Evolutionary conservation across 2,888 invertebrate genomes (phyloP), one percentile per base, ranked within the genome.

Genomic region (Andrena bucephala): DNA sequence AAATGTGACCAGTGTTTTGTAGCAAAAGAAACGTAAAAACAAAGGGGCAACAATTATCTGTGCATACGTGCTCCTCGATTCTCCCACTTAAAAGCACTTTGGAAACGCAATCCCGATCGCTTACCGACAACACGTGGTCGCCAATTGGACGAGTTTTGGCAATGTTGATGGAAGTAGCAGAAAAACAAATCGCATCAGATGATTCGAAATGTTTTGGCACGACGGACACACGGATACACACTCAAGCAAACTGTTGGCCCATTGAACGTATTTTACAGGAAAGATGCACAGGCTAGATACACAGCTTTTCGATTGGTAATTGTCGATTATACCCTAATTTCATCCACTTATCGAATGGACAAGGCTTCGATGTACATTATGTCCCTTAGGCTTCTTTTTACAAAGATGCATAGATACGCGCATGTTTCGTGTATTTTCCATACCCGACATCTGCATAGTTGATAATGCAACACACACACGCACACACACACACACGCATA

Each of bases 91-190:
- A 74, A 54, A 20, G 68, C 31, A 42, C 5, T 42, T 50, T 66
- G 20, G 65, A 27, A 74, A 60, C 36, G 27, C 33, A 60, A 54
- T 54, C 67, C 48, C 70, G 62, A 69, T 78, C 59, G 78, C 83
- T 84, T 82, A 82, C 74, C 83, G 77, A 74, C 29, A 69, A 78
- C 52, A 71, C 74, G 63, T 63, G 54, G 54, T 71, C 74, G 71
- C 70, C 50, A 71, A 33, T 63, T 48, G 50, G n/a, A 70, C 73
- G 57, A 69, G 67, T 83, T 76, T 83, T 82, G 77, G 74, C 83
- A 84, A 82, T 71, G 74, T 67, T 52, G 83, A 68, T 78, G 78
- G 73, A 74, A 82, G 71, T 68, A 82, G 74, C 83, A 78, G 83
- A 72, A 82, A 84, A 84, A 84, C 67, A 84, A 70, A 83, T 63